Percentiles rank a stretch among this genome's conserved stretches.
These are phyloP conservation scores for Rhagoletis pomonella DNA, from an alignment of 1,140 invertebrate genomes.

Conservation along the genomic window DNA sequence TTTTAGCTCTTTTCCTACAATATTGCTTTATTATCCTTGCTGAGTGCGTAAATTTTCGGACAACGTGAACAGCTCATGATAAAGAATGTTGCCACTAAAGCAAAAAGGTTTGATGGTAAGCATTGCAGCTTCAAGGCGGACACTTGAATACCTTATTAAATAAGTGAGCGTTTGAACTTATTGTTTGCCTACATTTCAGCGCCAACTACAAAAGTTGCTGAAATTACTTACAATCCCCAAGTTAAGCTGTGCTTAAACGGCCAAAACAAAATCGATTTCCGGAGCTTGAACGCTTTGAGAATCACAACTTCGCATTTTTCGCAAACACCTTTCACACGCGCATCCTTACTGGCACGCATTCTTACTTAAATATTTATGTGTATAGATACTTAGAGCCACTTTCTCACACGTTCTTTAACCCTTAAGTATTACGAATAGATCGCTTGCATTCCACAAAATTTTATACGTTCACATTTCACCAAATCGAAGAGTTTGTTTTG, in stretches of 20 bases:
- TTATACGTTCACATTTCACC: background rate
- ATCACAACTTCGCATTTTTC: background rate
- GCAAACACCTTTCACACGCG: too few species aligned
- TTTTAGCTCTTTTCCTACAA: background rate
- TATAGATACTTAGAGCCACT: background rate
- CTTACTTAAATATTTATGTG: background rate
- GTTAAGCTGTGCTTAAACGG: constrained; percentile 4
- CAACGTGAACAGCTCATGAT: background rate
- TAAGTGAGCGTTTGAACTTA: background rate
- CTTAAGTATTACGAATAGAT: background rate
- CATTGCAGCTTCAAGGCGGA: background rate
- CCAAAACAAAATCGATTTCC: constrained; percentile 26
- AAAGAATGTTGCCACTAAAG: background rate
- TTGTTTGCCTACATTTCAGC: constrained; percentile 23
- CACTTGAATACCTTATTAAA: too few species aligned
- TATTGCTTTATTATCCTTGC: background rate
- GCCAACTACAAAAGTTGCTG: background rate
- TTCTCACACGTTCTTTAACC: background rate
- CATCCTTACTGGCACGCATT: background rate
- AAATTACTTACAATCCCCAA: constrained; percentile 2
- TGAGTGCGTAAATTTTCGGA: constrained; percentile 10
- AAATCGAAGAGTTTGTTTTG: background rate
- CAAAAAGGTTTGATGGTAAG: background rate
- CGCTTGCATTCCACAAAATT: constrained; percentile 25
- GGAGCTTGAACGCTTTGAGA: background rate